A percentile compares a stretch with the other conserved stretches of the same genome.
These are phyloP conservation scores for Buphagus erythrorhynchus DNA, from an alignment of 2,797 vertebrate species.

Conservation along the genomic window DNA sequence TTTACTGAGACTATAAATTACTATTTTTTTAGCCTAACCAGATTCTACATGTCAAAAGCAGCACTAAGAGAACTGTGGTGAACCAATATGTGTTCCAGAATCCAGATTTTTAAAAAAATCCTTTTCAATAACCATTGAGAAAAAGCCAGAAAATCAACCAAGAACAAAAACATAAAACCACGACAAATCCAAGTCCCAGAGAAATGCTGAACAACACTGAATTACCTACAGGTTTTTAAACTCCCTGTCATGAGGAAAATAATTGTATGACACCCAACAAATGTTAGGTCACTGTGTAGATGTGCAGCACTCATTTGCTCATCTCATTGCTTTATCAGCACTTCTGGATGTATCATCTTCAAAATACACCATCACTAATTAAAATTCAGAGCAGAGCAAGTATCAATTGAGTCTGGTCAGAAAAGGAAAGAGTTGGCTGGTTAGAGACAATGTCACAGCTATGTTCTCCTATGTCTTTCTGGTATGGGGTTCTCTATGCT, in stretches of 20 bases:
- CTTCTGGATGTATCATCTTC: not conserved
- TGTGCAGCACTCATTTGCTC: not conserved
- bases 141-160: not conserved
- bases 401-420: not conserved
- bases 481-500: not conserved
- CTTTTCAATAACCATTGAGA: not conserved
- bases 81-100: not conserved
- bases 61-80: not conserved
- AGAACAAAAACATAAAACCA: not conserved
- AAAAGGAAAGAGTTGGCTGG: not conserved
- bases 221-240: not conserved
- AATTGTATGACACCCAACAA: not conserved
- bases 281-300: not conserved
- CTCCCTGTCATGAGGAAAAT: not conserved
- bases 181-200: not conserved
- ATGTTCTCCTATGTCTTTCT: not conserved
- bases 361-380: not conserved
- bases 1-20: conserved; percentile 54
- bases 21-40: not conserved
- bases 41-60: conserved; percentile 23
- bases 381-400: not conserved
- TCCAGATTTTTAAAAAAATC: not conserved
- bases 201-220: not conserved
- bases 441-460: not conserved
- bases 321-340: not conserved